phyloP scores from a whole-genome alignment of 2,113 vertebrate species.

The Neolamprologus brichardi region DNA sequence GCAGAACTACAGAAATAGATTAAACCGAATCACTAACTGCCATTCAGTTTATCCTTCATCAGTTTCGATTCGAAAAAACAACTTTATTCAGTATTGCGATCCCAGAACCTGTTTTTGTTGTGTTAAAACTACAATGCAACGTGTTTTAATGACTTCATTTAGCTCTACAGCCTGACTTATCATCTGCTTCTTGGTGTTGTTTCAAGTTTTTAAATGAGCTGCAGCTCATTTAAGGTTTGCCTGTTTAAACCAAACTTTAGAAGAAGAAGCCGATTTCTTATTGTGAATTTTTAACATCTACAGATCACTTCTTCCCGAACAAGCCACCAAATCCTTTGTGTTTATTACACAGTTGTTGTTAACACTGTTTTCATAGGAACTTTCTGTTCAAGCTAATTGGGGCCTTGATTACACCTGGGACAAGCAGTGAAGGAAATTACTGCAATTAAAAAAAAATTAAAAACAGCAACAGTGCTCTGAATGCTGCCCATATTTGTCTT shows the following conservation, averaged over 20 bases:
- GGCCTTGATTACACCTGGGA: not conserved
- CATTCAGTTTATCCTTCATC: not conserved
- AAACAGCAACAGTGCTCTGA: not conserved
- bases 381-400: not conserved
- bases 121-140: not conserved
- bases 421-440: not conserved
- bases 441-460: not conserved
- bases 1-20: not conserved
- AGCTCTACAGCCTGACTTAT: not conserved
- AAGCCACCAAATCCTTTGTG: not conserved
- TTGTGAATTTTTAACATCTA: not conserved
- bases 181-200: not conserved
- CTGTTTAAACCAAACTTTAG: not conserved
- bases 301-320: not conserved
- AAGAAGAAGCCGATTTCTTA: not conserved
- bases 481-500: not conserved
- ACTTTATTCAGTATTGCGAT: not conserved
- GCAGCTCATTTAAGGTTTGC: not conserved
- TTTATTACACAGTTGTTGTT: not conserved
- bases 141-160: not conserved
- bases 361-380: not conserved
- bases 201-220: not conserved
- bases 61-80: accelerated
- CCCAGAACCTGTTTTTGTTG: not conserved
- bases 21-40: not conserved